phyloP scores from a whole-genome alignment of 2,888 invertebrate genomes.

The Synergus umbraculus region DNA sequence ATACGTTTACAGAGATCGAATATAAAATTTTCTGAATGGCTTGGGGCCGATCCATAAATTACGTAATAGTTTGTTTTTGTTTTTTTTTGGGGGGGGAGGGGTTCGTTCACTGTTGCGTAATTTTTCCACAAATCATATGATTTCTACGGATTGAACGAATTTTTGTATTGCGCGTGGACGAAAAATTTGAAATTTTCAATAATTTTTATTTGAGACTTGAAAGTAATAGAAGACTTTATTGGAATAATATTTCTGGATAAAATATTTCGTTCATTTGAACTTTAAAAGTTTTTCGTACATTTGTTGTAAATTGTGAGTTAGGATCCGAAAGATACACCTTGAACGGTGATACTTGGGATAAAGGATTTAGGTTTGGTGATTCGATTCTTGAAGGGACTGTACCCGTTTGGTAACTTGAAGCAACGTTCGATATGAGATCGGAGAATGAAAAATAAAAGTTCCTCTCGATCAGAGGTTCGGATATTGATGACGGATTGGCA shows the following conservation, averaged over 20 bases:
- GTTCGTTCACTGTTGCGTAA: too few species aligned
- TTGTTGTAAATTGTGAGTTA: background rate
- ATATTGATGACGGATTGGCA: slow-evolving; percentile 14
- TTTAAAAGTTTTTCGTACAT: background rate
- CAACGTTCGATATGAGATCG: slow-evolving; percentile 11
- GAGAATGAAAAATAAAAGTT: background rate
- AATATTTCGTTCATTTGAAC: too few species aligned
- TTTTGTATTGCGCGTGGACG: too few species aligned
- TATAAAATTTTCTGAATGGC: background rate
- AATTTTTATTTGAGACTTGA: too few species aligned
- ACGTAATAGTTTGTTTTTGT: too few species aligned
- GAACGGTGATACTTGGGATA: background rate
- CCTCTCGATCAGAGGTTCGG: background rate
- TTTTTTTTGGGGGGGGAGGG: too few species aligned
- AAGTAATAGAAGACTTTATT: too few species aligned
- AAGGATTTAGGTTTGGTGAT: slow-evolving; percentile 4
- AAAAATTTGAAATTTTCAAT: too few species aligned
- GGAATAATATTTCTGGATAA: too few species aligned
- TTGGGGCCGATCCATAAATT: too few species aligned
- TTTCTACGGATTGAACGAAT: too few species aligned
- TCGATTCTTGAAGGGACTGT: slow-evolving; percentile 1
- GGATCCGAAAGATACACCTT: background rate
- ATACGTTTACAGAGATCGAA: background rate
- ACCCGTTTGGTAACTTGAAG: slow-evolving; percentile 16
- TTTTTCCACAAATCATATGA: too few species aligned